Conservation (phyloP, 2,113 vertebrate species). For the Nyctereutes procyonoides region DNA sequence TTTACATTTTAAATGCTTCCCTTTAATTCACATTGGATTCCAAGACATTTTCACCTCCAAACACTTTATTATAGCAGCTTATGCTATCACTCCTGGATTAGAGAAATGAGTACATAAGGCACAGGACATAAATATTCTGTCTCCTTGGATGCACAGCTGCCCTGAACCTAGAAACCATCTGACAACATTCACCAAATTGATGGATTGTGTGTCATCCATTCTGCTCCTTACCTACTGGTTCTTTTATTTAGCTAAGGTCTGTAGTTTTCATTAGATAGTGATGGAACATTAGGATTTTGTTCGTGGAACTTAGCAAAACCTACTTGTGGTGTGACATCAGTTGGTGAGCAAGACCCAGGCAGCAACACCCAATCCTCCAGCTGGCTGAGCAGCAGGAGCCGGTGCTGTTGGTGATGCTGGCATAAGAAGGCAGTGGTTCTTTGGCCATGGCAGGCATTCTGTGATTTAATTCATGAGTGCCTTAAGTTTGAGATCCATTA, state of each 20-base stretch:
- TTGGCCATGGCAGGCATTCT: not conserved
- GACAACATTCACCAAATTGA: conserved; percentile 56
- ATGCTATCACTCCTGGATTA: not conserved
- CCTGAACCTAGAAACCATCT: conserved; percentile 10
- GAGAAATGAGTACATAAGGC: not conserved
- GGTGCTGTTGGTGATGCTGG: not conserved
- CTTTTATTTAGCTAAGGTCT: conserved; percentile 65
- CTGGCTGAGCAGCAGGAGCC: conserved; percentile 31
- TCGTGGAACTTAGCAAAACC: conserved; percentile 1
- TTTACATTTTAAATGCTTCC: not conserved
- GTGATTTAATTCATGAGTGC: not conserved
- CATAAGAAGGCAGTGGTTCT: conserved; percentile 20
- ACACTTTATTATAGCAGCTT: not conserved
- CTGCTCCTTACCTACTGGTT: conserved; percentile 51
- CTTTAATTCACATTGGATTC: not conserved
- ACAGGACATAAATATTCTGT: not conserved
- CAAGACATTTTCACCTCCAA: not conserved
- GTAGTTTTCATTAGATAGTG: conserved; percentile 59
- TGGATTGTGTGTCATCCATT: not conserved
- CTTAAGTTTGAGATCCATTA: conserved; percentile 7
- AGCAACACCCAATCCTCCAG: conserved; percentile 1
- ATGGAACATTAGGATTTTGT: conserved; percentile 59
- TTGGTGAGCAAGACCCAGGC: not conserved
- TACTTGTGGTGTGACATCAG: not conserved
- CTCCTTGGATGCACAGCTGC: conserved; percentile 37